Evolutionary conservation across 2,888 invertebrate genomes (phyloP), one percentile per base, ranked within the genome.

Genomic region (Patella ulyssiponensis): DNA sequence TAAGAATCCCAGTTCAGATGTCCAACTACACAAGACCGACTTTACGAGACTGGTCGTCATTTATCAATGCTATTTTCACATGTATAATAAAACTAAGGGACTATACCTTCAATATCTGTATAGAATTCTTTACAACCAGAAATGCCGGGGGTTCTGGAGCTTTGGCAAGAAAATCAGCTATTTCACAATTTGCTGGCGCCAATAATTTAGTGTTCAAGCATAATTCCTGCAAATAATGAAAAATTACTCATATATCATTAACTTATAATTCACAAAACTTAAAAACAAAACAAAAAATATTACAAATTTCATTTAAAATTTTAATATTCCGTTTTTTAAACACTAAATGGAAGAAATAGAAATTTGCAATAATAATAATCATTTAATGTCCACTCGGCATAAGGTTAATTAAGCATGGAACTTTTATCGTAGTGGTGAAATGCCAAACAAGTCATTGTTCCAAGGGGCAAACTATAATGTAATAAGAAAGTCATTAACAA

Each of bases 71-170:
- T n/a, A n/a, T n/a, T n/a, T n/a, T n/a, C n/a, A n/a, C n/a, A n/a
- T n/a, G n/a, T n/a, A 72, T 72, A 11, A 51, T 27, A 73, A 17
- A 52, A n/a, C 14, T 56, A 5, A 71, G 2, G n/a, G 9, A 52
- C 73, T 76, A 9, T 84, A 93, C 93, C 91, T 93, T 93, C 23
- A 94, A 88, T 54, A 93, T 87, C 75, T 91, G 93, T 15, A 96
- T 94, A 0, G 98, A 96, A 89, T 95, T 95, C 58, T 95, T 93
- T 0, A 96, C 95, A 2, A 96, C 95, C 44, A 95, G 91, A 80
- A 94, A 94, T 0, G 96, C 94, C 0, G 98, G 98, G 0, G 98
- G 96, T 87, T 98, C 96, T 0, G 97, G 93, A 0, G 98, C 97
- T 89, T 94, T 94, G 2, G 95, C 94, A 52, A 99, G 92, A 90